phyloP scores from a whole-genome alignment of 37 sponge, comb jelly and placozoan species.

The Geodia barretti region DNA sequence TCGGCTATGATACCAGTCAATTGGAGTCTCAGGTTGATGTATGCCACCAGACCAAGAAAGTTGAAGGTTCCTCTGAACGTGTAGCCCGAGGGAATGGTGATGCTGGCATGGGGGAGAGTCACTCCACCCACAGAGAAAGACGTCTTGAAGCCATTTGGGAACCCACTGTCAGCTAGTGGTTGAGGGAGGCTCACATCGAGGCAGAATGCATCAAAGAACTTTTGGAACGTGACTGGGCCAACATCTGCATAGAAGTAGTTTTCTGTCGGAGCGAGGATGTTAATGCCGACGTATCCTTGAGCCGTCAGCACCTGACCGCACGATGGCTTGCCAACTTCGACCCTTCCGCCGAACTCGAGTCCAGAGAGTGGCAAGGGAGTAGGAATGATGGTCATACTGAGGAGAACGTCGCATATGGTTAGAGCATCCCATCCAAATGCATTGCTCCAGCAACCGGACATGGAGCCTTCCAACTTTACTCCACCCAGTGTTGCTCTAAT shows the following conservation, averaged over 20 bases:
- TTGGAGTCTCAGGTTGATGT: neutral
- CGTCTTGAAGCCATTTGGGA: neutral
- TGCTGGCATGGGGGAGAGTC: neutral
- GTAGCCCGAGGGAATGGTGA: neutral
- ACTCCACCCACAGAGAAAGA: neutral
- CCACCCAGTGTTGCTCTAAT: neutral
- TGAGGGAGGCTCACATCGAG: neutral
- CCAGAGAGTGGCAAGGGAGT: neutral
- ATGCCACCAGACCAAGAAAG: constrained; percentile 2
- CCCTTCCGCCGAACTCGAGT: neutral
- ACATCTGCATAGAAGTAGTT: neutral
- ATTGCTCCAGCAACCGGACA: constrained; percentile 38
- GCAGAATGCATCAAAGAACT: neutral
- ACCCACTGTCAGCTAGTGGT: constrained; percentile 8
- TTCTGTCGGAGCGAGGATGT: neutral
- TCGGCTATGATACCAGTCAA: neutral
- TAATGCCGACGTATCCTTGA: neutral
- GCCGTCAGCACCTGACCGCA: neutral
- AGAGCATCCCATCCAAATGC: constrained; percentile 29
- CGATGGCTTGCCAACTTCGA: neutral
- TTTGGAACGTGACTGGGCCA: neutral
- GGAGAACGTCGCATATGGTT: constrained; percentile 17
- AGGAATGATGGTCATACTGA: constrained; percentile 11
- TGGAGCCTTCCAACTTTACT: constrained; percentile 16
- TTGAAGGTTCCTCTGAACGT: neutral